Evolutionary conservation across 2,888 invertebrate species (phyloP).

Genomic region (Drosophila koepferae): DNA sequence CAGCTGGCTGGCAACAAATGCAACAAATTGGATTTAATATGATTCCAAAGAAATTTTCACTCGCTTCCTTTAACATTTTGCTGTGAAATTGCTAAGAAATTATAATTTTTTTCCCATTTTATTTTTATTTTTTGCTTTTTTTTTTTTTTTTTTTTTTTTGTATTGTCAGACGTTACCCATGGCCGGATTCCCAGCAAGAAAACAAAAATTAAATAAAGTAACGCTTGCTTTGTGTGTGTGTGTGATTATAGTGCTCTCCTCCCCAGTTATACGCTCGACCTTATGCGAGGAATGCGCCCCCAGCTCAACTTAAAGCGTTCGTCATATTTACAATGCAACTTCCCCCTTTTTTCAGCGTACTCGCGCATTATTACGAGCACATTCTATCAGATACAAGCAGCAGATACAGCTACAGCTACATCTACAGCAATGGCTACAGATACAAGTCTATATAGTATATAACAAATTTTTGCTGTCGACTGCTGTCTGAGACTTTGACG

Average conservation of each 20-base stretch:
- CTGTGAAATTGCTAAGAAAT: conserved; percentile 47
- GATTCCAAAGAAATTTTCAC: conserved; percentile 46
- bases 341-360: conserved; percentile 54
- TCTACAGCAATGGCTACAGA: conserved; percentile 21
- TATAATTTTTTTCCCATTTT: conserved; percentile 19
- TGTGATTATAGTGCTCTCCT: conserved; percentile 24
- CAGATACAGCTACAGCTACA: conserved; percentile 30
- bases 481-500: conserved; percentile 73
- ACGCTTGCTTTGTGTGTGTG: conserved; percentile 34
- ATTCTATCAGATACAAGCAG: conserved; percentile 69
- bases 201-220: conserved; percentile 25
- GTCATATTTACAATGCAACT: conserved; percentile 64
- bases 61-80: conserved; percentile 42
- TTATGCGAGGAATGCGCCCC: conserved; percentile 76
- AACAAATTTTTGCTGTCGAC: conserved; percentile 70
- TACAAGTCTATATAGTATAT: conserved; percentile 50
- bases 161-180: conserved; percentile 46
- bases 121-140: background rate
- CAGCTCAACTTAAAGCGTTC: conserved; percentile 63
- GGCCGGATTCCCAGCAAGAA: conserved; percentile 54
- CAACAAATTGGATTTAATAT: conserved; percentile 14
- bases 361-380: conserved; percentile 62
- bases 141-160: conserved; percentile 3
- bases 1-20: conserved; percentile 6
- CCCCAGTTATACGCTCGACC: conserved; percentile 60